Conservation (phyloP, 1,140 invertebrate species). For the Streblospio benedicti region DNA sequence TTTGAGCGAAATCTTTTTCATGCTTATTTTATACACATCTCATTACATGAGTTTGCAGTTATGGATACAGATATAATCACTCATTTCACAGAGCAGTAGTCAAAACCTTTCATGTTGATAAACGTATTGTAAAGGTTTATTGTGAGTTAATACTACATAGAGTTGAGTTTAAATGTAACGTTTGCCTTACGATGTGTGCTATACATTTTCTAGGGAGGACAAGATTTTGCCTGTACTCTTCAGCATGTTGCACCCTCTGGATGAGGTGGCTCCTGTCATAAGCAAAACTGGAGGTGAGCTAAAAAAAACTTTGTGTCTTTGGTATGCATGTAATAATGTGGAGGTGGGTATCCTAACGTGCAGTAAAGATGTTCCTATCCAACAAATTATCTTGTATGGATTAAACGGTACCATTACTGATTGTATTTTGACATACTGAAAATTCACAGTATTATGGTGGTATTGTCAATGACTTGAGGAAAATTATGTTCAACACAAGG, state of each 20-base stretch:
- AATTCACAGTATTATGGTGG: too few relatives aligned
- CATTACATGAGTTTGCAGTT: neutral
- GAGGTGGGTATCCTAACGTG: too few relatives aligned
- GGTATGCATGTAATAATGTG: too few relatives aligned
- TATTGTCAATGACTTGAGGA: too few relatives aligned
- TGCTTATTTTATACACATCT: neutral
- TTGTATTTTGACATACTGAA: too few relatives aligned
- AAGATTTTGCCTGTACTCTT: slow-evolving; percentile 60
- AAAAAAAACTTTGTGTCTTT: too few relatives aligned
- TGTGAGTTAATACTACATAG: slow-evolving; percentile 28
- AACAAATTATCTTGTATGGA: too few relatives aligned
- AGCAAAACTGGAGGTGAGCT: slow-evolving; percentile 27
- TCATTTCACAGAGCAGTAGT: neutral
- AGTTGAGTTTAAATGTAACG: neutral
- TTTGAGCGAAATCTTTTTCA: neutral
- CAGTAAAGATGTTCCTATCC: too few relatives aligned
- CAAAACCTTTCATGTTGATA: neutral
- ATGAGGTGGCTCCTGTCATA: slow-evolving; percentile 77
- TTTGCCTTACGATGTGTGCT: slow-evolving; percentile 1
- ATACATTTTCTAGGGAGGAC: slow-evolving; percentile 28
- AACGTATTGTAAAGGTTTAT: slow-evolving; percentile 18
- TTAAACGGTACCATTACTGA: too few relatives aligned
- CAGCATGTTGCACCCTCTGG: slow-evolving; percentile 75
- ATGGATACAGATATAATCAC: neutral
- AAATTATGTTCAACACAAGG: too few relatives aligned